Evolutionary conservation across 2,797 vertebrate species (phyloP).

Genomic region (Gila robusta): DNA sequence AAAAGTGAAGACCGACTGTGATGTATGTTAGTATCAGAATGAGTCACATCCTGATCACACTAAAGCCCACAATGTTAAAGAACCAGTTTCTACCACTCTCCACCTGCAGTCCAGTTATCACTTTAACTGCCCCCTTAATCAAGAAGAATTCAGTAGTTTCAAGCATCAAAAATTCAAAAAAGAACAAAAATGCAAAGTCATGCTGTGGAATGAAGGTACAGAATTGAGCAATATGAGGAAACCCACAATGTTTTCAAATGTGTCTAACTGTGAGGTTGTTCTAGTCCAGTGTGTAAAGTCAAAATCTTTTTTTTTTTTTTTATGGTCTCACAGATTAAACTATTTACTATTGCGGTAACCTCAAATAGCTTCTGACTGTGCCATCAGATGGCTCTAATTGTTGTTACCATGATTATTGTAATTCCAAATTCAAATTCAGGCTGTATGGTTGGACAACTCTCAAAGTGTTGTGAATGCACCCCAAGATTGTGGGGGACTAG

Average conservation of each 20-base stretch:
- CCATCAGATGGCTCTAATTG: not conserved
- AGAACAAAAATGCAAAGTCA: not conserved
- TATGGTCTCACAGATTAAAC: not conserved
- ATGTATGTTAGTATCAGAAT: not conserved
- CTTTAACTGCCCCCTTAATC: not conserved
- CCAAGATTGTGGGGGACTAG: not conserved
- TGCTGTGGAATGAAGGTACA: not conserved
- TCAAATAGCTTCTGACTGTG: not conserved
- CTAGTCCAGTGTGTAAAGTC: not conserved
- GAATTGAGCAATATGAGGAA: not conserved
- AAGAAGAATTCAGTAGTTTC: no score
- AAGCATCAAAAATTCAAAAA: no score
- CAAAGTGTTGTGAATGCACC: not conserved
- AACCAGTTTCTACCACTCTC: not conserved
- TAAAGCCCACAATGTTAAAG: not conserved
- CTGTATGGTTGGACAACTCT: not conserved
- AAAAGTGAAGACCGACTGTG: not conserved
- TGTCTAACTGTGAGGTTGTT: not conserved
- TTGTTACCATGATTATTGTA: not conserved
- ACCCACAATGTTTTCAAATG: not conserved
- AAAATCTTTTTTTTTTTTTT: not conserved
- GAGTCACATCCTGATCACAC: slow-evolving; percentile 1
- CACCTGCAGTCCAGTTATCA: not conserved
- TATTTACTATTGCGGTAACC: not conserved
- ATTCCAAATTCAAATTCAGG: not conserved